Evolutionary conservation across 2,888 invertebrate species (phyloP).

Genomic region (Drosophila fulvimacula): DNA sequence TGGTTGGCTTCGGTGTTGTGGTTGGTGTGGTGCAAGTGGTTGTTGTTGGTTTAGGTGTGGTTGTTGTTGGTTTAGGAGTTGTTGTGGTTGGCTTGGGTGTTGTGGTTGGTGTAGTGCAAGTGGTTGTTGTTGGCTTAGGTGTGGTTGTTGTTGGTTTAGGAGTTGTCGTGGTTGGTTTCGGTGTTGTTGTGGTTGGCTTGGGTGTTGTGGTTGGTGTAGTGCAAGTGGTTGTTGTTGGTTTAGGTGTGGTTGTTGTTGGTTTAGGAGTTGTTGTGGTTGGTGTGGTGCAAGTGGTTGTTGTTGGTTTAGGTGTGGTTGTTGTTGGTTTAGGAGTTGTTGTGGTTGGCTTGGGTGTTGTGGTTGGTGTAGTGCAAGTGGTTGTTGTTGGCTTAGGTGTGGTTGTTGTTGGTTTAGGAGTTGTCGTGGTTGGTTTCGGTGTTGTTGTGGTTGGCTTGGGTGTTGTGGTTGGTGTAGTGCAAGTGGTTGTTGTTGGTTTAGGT

Average conservation of each 20-base stretch:
- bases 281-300: neutral
- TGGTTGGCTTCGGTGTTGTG: too few relatives aligned
- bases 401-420: neutral
- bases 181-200: neutral
- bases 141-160: neutral
- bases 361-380: neutral
- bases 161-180: slow-evolving; percentile 1
- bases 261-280: slow-evolving; percentile 1
- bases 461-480: neutral
- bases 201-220: slow-evolving; percentile 11
- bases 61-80: neutral
- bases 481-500: neutral
- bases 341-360: too few relatives aligned
- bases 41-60: too few relatives aligned
- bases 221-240: slow-evolving; percentile 1
- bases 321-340: too few relatives aligned
- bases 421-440: neutral
- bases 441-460: neutral
- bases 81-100: too few relatives aligned
- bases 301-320: neutral
- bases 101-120: neutral
- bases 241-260: slow-evolving; percentile 5
- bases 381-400: too few relatives aligned
- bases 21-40: too few relatives aligned
- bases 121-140: neutral